A percentile compares a stretch with the other conserved stretches of the same genome.
These are phyloP conservation scores for Cygnus olor DNA, from an alignment of 2,797 vertebrate genomes.

Conservation along the genomic window DNA sequence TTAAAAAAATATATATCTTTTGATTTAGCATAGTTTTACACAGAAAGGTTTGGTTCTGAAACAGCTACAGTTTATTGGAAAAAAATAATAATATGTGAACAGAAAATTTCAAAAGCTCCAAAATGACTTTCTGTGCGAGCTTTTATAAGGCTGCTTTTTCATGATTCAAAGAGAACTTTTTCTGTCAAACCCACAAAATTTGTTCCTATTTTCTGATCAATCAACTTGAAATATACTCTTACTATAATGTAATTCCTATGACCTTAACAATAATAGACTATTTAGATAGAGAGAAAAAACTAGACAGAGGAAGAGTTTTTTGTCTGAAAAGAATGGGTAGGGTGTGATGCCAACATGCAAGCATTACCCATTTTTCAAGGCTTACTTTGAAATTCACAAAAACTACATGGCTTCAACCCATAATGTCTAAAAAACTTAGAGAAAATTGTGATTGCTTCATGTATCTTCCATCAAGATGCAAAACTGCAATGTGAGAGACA, in stretches of 20 bases:
- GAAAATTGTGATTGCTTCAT: neutral
- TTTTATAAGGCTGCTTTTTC: neutral
- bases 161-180: neutral
- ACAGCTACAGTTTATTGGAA: neutral
- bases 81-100: neutral
- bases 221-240: neutral
- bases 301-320: neutral
- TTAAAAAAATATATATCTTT: neutral
- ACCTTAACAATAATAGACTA: neutral
- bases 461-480: neutral
- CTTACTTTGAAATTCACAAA: neutral
- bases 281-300: neutral
- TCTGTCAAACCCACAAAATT: neutral
- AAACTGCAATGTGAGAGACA: neutral
- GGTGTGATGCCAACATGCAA: neutral
- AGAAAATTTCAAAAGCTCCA: neutral
- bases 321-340: neutral
- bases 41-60: neutral
- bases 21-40: neutral
- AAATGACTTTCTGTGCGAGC: neutral
- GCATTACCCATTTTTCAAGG: neutral
- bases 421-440: neutral
- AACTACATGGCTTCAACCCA: neutral
- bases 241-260: neutral
- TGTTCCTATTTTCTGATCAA: neutral